Evolutionary conservation across 2,113 vertebrate species (phyloP).

Genomic region (Gasterosteus nipponicus): DNA sequence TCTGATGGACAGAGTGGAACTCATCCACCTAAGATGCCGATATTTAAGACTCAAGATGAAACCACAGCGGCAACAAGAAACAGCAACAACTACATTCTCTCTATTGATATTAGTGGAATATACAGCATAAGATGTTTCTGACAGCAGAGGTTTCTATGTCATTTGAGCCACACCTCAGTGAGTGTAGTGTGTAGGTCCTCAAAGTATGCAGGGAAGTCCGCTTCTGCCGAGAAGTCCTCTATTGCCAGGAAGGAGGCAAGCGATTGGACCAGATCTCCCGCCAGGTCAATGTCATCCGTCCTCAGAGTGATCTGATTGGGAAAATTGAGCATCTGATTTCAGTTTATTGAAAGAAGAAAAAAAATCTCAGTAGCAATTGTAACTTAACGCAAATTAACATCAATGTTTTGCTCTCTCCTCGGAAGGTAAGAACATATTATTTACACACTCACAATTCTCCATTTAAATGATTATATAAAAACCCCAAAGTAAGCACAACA

Average conservation of each 20-base stretch:
- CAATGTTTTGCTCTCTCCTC: neutral
- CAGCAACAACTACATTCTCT: neutral
- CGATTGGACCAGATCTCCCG: conserved; percentile 95
- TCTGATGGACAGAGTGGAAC: conserved; percentile 92
- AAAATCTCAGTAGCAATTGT: neutral
- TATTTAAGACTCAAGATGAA: neutral
- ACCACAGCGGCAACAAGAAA: neutral
- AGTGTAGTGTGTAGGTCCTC: conserved; percentile 90
- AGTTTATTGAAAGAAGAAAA: neutral
- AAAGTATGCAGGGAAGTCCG: conserved; percentile 93
- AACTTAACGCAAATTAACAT: neutral
- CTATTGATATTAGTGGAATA: neutral
- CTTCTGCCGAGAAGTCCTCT: conserved; percentile 94
- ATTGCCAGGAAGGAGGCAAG: conserved; percentile 91
- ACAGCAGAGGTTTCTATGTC: neutral
- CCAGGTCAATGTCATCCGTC: conserved; percentile 94
- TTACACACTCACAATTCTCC: neutral
- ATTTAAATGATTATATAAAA: neutral
- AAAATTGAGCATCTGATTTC: neutral
- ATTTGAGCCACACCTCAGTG: conserved; percentile 84
- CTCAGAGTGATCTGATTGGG: conserved; percentile 85
- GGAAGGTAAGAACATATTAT: neutral
- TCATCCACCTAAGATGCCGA: conserved; percentile 88
- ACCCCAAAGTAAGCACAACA: neutral
- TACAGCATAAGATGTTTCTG: neutral